Percentiles rank a stretch among this genome's conserved stretches.
Conservation (phyloP, 2,113 vertebrate species). For the Ranitomeya imitator region DNA sequence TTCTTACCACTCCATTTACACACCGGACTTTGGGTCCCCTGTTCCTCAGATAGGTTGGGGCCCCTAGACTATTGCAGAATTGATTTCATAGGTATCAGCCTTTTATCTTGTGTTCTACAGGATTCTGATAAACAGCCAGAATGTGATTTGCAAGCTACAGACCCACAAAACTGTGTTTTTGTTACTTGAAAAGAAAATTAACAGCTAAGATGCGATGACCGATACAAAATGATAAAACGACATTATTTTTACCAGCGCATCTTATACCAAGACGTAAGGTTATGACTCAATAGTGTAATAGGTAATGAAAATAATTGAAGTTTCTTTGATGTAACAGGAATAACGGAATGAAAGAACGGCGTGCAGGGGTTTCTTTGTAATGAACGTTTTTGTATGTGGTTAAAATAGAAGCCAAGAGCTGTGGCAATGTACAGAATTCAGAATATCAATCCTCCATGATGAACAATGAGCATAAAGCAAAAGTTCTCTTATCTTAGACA, state of each 20-base stretch:
- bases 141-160: not conserved
- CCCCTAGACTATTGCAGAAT: not conserved
- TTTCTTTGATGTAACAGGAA: not conserved
- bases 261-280: not conserved
- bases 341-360: not conserved
- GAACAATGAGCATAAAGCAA: not conserved
- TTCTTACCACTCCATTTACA: too few relatives aligned
- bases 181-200: not conserved
- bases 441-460: not conserved
- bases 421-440: conserved; percentile 3
- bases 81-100: not conserved
- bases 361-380: not conserved
- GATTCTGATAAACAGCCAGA: not conserved
- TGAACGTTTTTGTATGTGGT: not conserved
- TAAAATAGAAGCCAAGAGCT: conserved; percentile 2
- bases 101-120: not conserved
- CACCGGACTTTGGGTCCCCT: too few relatives aligned
- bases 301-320: conserved; percentile 1
- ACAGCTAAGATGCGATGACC: not conserved
- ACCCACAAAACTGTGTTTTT: not conserved
- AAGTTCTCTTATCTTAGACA: not conserved
- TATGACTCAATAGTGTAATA: not conserved
- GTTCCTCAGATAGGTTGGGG: too few relatives aligned
- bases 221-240: not conserved
- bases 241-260: not conserved